phyloP scores from a whole-genome alignment of 2,888 invertebrate genomes.

The Synergus japonicus region DNA sequence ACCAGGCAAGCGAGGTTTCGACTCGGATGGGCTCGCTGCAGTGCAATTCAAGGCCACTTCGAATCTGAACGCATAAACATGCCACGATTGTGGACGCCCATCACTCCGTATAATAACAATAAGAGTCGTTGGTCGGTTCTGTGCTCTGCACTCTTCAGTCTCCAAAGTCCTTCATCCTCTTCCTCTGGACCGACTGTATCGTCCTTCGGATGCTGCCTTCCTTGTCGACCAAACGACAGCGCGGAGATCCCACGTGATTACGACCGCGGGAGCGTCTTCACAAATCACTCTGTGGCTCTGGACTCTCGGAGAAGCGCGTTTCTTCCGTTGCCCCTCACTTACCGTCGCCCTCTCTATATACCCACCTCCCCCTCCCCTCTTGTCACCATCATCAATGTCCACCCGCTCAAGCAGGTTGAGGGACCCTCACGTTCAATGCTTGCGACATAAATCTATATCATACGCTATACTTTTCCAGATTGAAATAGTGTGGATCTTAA shows the following conservation, averaged over 20 bases:
- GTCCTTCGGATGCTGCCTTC: conserved; percentile 57
- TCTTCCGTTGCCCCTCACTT: conserved; percentile 57
- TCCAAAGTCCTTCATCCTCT: conserved; percentile 48
- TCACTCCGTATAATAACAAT: conserved; percentile 77
- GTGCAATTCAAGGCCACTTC: conserved; percentile 73
- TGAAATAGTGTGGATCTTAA: neutral
- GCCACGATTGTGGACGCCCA: conserved; percentile 73
- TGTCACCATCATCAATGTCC: conserved; percentile 48
- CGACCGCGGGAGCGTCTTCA: conserved; percentile 76
- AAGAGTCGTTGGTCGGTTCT: conserved; percentile 69
- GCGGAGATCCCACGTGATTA: conserved; percentile 77
- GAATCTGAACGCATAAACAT: conserved; percentile 76
- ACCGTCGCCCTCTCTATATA: conserved; percentile 44
- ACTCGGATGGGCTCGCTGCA: conserved; percentile 59
- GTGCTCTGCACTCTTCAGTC: conserved; percentile 47
- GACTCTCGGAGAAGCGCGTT: conserved; percentile 55
- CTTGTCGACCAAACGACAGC: conserved; percentile 66
- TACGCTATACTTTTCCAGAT: conserved; percentile 54
- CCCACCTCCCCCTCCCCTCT: conserved; percentile 43
- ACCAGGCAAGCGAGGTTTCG: conserved; percentile 57
- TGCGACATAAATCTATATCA: conserved; percentile 70
- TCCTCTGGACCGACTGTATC: conserved; percentile 46
- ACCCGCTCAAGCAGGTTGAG: conserved; percentile 51
- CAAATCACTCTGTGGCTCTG: conserved; percentile 74
- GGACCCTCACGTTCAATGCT: conserved; percentile 51